Base-by-base conservation (phyloP, 2,113 vertebrate genomes). In the Muscicapa adusta region DNA sequence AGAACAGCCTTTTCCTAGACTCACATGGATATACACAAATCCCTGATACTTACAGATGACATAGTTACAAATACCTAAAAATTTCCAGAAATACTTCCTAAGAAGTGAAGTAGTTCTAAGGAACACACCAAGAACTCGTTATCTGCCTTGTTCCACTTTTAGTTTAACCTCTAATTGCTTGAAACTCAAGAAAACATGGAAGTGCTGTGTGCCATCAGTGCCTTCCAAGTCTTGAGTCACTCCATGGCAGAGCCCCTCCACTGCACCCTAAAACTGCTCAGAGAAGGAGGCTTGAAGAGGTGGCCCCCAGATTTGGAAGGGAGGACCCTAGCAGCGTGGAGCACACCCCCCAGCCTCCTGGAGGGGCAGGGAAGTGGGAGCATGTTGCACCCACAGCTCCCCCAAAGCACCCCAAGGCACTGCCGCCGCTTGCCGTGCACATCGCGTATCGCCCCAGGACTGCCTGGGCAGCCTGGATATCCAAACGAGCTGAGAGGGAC, bases 381-480 rank as follows among this genome's bases (percentile, higher is more conserved):
- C 8, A 8, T 0, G 1, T 16, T 33, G 25, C 4, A 3, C 10
- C 8, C 29, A 24, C 8, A 8, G 48, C 18, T 68, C 12, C 40
- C 48, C 13, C 31, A 51, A 7, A 42, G 23, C 14, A 20, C 22
- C 33, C 28, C 33, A 8, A 28, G 20, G 70, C 9, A 26, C 23
- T 23, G 5, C 7, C 23, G 3, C 36, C 12, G 61, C 36, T n/a
- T 57, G 28, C 2, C 9, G 23, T 18, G 12, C 7, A 5, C 1
- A 4, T 12, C 0, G 0, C 67, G 8, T 4, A 5, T 28, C 31
- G 73, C 13, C n/a, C 17, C 38, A 23, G 1, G 28, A 19, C 14
- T n/a, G 18, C 2, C 8, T 0, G 2, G 28, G 31, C 11, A 60
- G 15, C 5, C 51, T n/a, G 62, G 19, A 20, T 6, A 76, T 3